A percentile compares a stretch with the other conserved stretches of the same genome.
These are phyloP conservation scores for Neopipo cinnamomea DNA, from an alignment of 2,113 vertebrate genomes.

Conservation along the genomic window DNA sequence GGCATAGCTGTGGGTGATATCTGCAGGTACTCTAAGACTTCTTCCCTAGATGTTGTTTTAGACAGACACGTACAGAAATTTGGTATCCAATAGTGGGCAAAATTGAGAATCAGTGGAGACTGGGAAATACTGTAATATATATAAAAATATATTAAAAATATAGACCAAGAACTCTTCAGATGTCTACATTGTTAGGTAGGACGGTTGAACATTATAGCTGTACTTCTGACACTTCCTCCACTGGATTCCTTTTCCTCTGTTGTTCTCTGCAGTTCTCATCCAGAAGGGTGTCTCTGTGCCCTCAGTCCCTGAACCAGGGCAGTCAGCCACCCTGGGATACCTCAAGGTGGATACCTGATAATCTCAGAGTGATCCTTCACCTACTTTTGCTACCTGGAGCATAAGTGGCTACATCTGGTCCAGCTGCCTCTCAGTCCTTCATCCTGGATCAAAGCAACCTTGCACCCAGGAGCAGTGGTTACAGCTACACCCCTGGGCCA, in stretches of 20 bases:
- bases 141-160: background rate
- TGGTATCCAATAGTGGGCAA: background rate
- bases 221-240: background rate
- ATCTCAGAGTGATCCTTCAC: background rate
- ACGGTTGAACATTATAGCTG: background rate
- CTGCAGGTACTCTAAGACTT: background rate
- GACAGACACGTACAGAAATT: background rate
- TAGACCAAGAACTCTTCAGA: background rate
- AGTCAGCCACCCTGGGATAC: background rate
- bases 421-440: background rate
- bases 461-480: background rate
- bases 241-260: background rate
- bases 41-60: background rate
- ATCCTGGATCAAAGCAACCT: background rate
- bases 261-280: background rate
- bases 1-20: background rate
- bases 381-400: background rate
- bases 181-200: background rate
- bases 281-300: background rate
- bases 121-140: background rate
- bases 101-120: background rate
- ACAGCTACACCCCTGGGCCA: background rate
- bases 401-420: background rate
- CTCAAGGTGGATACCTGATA: background rate
- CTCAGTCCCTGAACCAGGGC: background rate